Evolutionary conservation across 2,113 vertebrate genomes (phyloP), one percentile per base, ranked within the genome.

Genomic region (Engraulis encrasicolus): DNA sequence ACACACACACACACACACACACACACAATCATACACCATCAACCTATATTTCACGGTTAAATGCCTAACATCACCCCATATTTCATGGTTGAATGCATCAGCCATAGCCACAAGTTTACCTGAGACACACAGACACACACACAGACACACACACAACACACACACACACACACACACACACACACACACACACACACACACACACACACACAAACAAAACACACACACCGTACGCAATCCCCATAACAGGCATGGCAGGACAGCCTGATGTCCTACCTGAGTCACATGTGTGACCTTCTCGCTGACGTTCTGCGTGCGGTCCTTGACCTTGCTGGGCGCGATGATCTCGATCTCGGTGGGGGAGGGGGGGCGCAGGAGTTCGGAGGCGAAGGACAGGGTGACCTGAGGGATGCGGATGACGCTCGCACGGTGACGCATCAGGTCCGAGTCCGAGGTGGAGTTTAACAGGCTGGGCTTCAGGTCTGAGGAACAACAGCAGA

Each of bases 221-320:
- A n/a, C n/a, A n/a, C n/a, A n/a, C n/a, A n/a, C n/a, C n/a, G n/a
- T 83, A 80, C 50, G 20, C 40, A 36, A 38, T 54, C 81, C 54
- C 54, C n/a, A n/a, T n/a, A 20, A 19, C 50, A 23, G n/a, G n/a
- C 54, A 12, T 61, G 2, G 11, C 6, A 61, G 54, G 20, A 0
- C 6, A 31, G 6, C 23, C 34, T 14, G 14, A 36, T 11, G 50
- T 86, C 87, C 0, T 92, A 99, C 98, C 97, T 99, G 98, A 0
- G 98, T 99, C 92, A 99, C 98, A 85, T 99, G 98, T 0, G 98
- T 99, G 93, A 99, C 98, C 91, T 98, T 99, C 93, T 99, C 98
- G 0, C 98, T 99, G 93, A 99, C 98, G 0, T 99, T 97, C 94
- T 99, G 98, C 0, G 98, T 97, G 52, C 98, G 95, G 77, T 99